Evolutionary conservation across 2,797 vertebrate genomes (phyloP), one percentile per base, ranked within the genome.

Genomic region (Tenualosa ilisha): DNA sequence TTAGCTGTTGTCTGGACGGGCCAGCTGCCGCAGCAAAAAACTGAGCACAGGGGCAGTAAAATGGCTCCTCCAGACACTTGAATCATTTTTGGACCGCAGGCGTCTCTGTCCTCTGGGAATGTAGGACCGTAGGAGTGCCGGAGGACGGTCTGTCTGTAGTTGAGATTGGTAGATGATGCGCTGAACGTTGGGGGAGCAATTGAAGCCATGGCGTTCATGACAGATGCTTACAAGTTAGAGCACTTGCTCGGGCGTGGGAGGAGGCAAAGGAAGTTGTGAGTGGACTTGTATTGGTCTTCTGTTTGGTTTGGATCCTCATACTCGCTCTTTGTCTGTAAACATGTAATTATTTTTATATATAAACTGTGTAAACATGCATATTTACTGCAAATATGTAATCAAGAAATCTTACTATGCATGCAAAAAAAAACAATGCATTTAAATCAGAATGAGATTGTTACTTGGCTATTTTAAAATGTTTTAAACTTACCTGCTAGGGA

Each of bases 191-290:
- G 26, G 72, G 75, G 8, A 26, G 43, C 37, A 37, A 26, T 90
- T 49, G 37, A 20, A 51, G 49, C 37, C 75, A 92, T 95, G 93
- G 93, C 93, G 6, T 96, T 95, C 90, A 86, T 95, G 85, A 89
- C 89, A 43, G 91, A 93, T 81, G 89, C 91, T 59, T 87, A 91
- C 87, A 91, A 90, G 84, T 61, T 94, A 89, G 89, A 91, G 85
- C 93, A 91, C 86, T 90, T 95, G 88, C 90, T 95, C 85, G 81
- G 31, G 12, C 8, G 31, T 51, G 88, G 85, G 51, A 87, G 26
- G 49, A 88, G 85, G 49, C 87, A 22, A 51, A 88, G 85, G 49
- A 87, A 79, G 86, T 83, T 54, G 91, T 92, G 86, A 93, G 92
- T 92, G 83, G 82, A 56, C 31, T 46, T 81, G 49, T 2, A 20